A percentile compares a stretch with the other conserved stretches of the same genome.
These are phyloP conservation scores for Anabacerthia variegaticeps DNA, from an alignment of 2,797 vertebrate genomes.

Conservation along the genomic window DNA sequence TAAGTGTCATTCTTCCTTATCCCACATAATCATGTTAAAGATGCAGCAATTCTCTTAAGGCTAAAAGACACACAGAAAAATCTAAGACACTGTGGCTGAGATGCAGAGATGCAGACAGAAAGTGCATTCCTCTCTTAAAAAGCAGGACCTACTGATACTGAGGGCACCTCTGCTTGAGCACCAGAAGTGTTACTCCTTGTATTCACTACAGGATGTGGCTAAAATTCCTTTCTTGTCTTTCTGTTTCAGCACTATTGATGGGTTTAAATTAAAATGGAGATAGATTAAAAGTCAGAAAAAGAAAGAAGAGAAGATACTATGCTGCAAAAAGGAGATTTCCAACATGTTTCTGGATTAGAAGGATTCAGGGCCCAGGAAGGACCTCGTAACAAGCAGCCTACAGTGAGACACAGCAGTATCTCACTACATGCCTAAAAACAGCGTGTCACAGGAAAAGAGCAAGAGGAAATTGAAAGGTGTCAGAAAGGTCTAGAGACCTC, in stretches of 20 bases:
- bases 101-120: not conserved
- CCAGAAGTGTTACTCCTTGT: not conserved
- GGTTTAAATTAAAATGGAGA: not conserved
- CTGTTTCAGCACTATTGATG: not conserved
- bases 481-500: not conserved
- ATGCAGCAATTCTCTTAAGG: not conserved
- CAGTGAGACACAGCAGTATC: not conserved
- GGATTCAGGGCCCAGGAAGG: not conserved
- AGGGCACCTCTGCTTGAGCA: not conserved
- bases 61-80: not conserved
- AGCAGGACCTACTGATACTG: not conserved
- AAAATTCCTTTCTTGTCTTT: not conserved
- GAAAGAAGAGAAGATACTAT: not conserved
- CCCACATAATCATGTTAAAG: not conserved
- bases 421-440: accelerated
- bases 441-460: accelerated
- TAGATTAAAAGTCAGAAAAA: not conserved
- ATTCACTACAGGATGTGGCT: not conserved
- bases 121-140: not conserved
- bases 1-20: not conserved
- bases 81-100: not conserved
- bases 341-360: not conserved
- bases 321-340: not conserved
- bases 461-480: not conserved
- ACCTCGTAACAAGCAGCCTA: not conserved